Percentiles rank a stretch among this genome's conserved stretches.
phyloP scores from a whole-genome alignment of 1,140 invertebrate genomes.

The Hylaeus volcanicus region DNA sequence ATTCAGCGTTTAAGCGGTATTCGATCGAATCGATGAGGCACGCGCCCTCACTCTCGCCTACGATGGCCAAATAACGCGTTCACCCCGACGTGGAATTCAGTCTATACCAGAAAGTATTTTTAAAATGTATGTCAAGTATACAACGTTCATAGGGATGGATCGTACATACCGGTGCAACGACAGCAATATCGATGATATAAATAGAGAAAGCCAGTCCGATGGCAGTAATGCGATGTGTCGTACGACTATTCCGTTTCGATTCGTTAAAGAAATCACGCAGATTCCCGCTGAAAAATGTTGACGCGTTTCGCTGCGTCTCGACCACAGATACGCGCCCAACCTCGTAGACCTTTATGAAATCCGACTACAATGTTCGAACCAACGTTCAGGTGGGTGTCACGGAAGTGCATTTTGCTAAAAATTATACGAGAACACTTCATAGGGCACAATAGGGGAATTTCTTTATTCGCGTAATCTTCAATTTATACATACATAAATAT shows the following conservation, averaged over 20 bases:
- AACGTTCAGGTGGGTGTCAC: no score
- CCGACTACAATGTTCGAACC: no score
- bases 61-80: conserved; percentile 50
- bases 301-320: background rate
- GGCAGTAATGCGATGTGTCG: conserved; percentile 32
- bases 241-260: conserved; percentile 14
- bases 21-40: background rate
- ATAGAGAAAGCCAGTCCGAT: conserved; percentile 51
- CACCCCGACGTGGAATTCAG: conserved; percentile 42
- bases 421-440: background rate
- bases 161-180: conserved; percentile 36
- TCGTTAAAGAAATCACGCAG: background rate
- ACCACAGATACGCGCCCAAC: no score
- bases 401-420: background rate
- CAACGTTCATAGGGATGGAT: conserved; percentile 58
- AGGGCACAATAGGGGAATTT: background rate
- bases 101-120: conserved; percentile 64
- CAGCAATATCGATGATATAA: conserved; percentile 61
- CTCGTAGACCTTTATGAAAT: no score
- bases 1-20: background rate
- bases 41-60: no score
- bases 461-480: background rate
- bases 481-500: background rate
- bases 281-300: no score
- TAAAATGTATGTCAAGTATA: conserved; percentile 68